Percentiles rank a stretch among this genome's conserved stretches.
These are phyloP conservation scores for Buteo buteo DNA, from an alignment of 2,113 vertebrate species.

Conservation along the genomic window DNA sequence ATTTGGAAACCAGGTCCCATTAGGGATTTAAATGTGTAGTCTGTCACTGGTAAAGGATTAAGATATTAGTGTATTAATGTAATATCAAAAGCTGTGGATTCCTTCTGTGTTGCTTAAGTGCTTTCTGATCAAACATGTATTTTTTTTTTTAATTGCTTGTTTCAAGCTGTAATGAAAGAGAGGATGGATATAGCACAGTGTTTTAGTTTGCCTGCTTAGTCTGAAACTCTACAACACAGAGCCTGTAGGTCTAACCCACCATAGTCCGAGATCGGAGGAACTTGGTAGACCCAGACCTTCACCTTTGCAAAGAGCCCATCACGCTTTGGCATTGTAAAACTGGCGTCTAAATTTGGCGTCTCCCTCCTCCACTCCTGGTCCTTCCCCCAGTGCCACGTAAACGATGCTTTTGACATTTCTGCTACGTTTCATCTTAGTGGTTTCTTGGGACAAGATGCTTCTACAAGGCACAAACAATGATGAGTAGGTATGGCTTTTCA, in stretches of 20 bases:
- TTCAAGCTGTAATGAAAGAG: background rate
- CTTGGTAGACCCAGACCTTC: background rate
- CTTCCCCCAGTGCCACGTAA: background rate
- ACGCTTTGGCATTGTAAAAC: background rate
- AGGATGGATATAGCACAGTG: background rate
- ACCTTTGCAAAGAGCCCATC: background rate
- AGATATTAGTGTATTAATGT: constrained; percentile 76
- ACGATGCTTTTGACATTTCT: background rate
- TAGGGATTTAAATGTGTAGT: constrained; percentile 67
- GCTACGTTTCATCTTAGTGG: fast-evolving
- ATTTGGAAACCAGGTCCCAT: constrained; percentile 75
- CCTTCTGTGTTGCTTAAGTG: constrained; percentile 39
- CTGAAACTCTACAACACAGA: background rate
- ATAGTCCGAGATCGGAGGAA: background rate
- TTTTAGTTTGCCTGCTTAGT: background rate
- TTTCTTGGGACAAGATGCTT: background rate
- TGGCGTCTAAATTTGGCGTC: too few relatives aligned
- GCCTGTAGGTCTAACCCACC: background rate
- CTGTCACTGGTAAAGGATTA: constrained; percentile 69
- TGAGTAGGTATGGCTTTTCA: background rate
- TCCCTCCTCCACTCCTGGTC: background rate
- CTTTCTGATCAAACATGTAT: constrained; percentile 56
- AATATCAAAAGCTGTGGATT: constrained; percentile 69
- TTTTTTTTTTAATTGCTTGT: constrained; percentile 19
- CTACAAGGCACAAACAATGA: background rate